These are phyloP conservation scores for Cisticola juncidis DNA, from an alignment of 2,113 vertebrate genomes.

Conservation along the genomic window DNA sequence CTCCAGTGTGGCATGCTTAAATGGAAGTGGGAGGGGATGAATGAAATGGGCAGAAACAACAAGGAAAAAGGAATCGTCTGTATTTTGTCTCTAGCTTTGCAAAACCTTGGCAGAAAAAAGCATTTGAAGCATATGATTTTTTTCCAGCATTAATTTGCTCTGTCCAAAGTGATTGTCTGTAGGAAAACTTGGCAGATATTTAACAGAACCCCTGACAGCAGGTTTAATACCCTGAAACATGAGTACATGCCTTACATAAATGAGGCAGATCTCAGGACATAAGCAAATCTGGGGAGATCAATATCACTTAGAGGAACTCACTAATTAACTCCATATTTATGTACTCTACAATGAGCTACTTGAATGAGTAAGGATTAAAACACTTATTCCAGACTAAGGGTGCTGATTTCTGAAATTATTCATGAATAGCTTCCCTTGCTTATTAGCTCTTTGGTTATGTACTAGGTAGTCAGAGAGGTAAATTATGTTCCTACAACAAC, in stretches of 20 bases:
- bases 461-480: not conserved
- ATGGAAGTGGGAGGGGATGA: not conserved
- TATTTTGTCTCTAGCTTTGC: not conserved
- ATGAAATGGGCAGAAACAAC: not conserved
- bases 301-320: not conserved
- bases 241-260: not conserved
- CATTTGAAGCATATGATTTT: not conserved
- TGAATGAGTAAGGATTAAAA: not conserved
- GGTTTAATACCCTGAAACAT: not conserved
- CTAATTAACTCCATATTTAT: not conserved
- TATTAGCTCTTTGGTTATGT: not conserved
- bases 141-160: not conserved
- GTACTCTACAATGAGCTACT: not conserved
- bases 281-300: not conserved
- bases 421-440: not conserved
- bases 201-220: not conserved
- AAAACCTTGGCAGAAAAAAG: not conserved
- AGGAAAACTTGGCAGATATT: not conserved
- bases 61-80: not conserved
- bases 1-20: not conserved
- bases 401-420: not conserved
- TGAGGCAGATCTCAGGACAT: not conserved
- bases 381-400: not conserved
- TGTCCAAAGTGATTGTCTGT: not conserved
- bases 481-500: not conserved